Conservation (phyloP, 1,140 invertebrate genomes). For the Rhyacophila brunnea region DNA sequence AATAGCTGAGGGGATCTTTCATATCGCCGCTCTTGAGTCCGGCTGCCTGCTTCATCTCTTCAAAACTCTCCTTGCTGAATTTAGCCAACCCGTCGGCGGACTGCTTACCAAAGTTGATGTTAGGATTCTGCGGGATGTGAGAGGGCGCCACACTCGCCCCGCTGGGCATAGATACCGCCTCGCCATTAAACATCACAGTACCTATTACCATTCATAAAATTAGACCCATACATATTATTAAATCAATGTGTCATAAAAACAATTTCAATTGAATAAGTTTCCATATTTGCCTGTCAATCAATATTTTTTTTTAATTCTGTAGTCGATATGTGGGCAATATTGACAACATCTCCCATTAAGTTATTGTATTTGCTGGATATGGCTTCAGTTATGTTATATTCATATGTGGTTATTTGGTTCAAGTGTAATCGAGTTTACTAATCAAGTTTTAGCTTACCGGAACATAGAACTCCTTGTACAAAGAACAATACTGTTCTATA, state of each 20-base stretch:
- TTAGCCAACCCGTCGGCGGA: conserved; percentile 35
- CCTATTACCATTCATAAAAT: no score
- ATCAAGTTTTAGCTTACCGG: conserved; percentile 42
- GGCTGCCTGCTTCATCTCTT: conserved; percentile 50
- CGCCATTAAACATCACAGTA: conserved; percentile 48
- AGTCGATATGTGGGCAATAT: no score
- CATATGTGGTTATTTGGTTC: no score
- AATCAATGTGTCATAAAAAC: no score
- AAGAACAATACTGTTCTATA: conserved; percentile 50
- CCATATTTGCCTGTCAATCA: no score
- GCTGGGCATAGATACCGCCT: conserved; percentile 45
- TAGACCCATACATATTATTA: no score
- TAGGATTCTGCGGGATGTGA: conserved; percentile 33
- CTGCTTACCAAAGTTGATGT: conserved; percentile 13
- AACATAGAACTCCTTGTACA: conserved; percentile 50
- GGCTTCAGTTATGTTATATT: no score
- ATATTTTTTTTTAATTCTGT: no score
- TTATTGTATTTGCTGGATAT: no score
- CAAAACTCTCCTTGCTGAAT: conserved; percentile 52
- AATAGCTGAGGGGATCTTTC: conserved; percentile 57
- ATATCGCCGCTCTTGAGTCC: conserved; percentile 52
- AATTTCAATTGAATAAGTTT: no score
- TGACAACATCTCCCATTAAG: no score
- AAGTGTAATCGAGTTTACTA: no score
- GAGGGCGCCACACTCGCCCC: conserved; percentile 43